Evolutionary conservation across 2,113 vertebrate genomes (phyloP).

Genomic region (Athene cunicularia): DNA sequence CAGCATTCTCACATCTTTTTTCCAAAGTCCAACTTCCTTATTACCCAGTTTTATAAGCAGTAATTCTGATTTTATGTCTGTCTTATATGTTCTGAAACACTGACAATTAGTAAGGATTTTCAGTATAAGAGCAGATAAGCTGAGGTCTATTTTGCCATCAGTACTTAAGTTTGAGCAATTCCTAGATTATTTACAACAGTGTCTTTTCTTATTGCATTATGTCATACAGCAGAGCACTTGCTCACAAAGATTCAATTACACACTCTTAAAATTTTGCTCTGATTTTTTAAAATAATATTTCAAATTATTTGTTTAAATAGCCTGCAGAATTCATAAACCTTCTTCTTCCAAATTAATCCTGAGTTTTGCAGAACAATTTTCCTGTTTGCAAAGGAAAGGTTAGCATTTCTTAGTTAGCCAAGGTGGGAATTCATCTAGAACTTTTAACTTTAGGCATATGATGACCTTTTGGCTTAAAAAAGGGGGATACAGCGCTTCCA

Average conservation of each 20-base stretch:
- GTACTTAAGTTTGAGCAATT: neutral
- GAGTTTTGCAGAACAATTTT: neutral
- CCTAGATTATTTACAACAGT: neutral
- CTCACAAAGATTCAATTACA: neutral
- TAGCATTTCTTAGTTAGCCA: neutral
- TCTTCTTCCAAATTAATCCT: neutral
- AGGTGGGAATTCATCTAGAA: neutral
- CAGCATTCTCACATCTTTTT: neutral
- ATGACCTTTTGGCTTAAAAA: neutral
- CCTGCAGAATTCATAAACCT: neutral
- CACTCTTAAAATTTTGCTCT: neutral
- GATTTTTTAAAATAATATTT: neutral
- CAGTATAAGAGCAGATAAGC: neutral
- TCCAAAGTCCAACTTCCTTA: neutral
- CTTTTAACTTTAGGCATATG: neutral
- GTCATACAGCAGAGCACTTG: neutral
- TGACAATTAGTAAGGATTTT: neutral
- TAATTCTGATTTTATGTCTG: neutral
- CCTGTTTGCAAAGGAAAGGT: neutral
- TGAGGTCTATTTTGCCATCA: neutral
- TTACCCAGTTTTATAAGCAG: neutral
- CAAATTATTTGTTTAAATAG: neutral
- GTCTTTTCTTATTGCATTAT: neutral
- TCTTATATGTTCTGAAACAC: neutral
- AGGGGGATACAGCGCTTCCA: neutral